These are phyloP conservation scores for Gobionotothen gibberifrons DNA, from an alignment of 2,797 vertebrate genomes.

Conservation along the genomic window DNA sequence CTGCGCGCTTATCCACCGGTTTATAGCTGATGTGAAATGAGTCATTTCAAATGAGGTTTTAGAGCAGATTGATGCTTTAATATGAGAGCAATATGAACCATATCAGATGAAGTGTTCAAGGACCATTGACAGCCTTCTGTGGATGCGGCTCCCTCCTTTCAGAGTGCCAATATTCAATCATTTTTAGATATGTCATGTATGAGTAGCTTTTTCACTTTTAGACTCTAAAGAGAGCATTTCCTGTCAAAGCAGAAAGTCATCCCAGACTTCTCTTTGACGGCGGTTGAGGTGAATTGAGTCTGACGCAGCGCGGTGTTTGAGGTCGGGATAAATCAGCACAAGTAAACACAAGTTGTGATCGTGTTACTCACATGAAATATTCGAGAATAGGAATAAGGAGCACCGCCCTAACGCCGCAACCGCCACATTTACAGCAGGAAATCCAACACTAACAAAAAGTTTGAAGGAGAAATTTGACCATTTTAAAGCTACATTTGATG, in stretches of 20 bases:
- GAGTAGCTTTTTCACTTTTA: conserved; percentile 8
- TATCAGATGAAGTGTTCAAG: conserved; percentile 29
- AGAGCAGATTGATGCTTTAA: conserved; percentile 48
- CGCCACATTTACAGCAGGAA: conserved; percentile 21
- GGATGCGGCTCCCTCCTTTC: background rate
- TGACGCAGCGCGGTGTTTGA: conserved; percentile 8
- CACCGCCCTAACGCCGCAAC: conserved; percentile 5
- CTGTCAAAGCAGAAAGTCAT: conserved; percentile 3
- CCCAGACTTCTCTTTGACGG: conserved; percentile 8
- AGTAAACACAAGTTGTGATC: conserved; percentile 37
- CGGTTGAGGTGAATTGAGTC: conserved; percentile 16
- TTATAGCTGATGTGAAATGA: conserved; percentile 50
- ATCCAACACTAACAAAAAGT: conserved; percentile 18
- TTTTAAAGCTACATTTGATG: conserved; percentile 13
- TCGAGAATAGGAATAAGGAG: conserved; percentile 7
- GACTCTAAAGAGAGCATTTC: conserved; percentile 14
- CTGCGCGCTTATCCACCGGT: conserved; percentile 19
- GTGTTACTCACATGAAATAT: conserved; percentile 20
- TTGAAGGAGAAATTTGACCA: conserved; percentile 29
- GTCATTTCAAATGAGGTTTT: conserved; percentile 39
- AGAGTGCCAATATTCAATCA: background rate
- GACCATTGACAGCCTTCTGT: background rate
- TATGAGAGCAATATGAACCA: conserved; percentile 20
- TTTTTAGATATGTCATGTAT: background rate
- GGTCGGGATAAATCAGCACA: conserved; percentile 12